A percentile compares a stretch with the other conserved stretches of the same genome.
phyloP scores from a whole-genome alignment of 2,888 invertebrate genomes.

The Cosmorhoe ocellata region DNA sequence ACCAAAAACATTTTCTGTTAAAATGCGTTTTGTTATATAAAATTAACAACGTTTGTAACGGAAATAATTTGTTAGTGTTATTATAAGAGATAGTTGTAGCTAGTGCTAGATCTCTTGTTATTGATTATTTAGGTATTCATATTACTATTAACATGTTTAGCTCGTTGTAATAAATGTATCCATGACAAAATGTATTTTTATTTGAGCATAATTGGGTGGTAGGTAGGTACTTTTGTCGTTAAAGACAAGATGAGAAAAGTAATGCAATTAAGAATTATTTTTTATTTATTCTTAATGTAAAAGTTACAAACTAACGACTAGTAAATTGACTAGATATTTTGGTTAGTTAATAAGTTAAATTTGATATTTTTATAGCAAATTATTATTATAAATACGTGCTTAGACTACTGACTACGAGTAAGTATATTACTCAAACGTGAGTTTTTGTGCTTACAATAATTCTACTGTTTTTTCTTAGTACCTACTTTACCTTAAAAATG shows the following conservation, averaged over 20 bases:
- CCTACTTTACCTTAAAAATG: no score
- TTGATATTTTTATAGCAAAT: no score
- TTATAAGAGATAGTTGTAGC: constrained; percentile 28
- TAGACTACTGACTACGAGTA: neutral
- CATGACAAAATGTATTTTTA: neutral
- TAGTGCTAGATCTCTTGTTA: constrained; percentile 33
- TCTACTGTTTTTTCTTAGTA: no score
- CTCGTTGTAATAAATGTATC: constrained; percentile 3
- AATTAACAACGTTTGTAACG: neutral
- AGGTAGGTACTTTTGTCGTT: constrained; percentile 2
- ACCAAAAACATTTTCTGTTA: no score
- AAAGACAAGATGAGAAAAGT: neutral
- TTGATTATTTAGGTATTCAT: neutral
- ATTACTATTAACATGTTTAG: neutral
- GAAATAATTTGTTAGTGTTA: constrained; percentile 11
- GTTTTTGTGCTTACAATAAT: no score
- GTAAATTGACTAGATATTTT: constrained; percentile 3
- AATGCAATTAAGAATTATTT: no score
- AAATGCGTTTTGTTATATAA: no score
- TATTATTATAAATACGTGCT: no score
- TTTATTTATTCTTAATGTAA: no score
- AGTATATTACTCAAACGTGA: no score
- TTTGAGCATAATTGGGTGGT: no score
- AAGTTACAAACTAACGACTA: no score
- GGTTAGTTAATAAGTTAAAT: neutral